phyloP scores from a whole-genome alignment of 2,113 vertebrate species.

The Gorsachius goisagi region DNA sequence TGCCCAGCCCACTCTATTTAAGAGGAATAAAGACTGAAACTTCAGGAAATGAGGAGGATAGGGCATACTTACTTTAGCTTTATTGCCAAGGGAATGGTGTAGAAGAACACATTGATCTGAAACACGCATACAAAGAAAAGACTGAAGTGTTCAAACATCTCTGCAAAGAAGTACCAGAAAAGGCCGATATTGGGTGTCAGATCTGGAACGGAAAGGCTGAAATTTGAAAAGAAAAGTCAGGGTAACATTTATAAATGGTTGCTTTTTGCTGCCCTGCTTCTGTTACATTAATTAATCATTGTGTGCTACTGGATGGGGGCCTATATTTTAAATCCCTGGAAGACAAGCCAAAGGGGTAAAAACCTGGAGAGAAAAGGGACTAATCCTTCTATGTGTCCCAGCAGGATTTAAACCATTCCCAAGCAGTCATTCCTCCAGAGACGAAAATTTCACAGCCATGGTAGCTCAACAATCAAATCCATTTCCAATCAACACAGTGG shows the following conservation, averaged over 20 bases:
- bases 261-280: background rate
- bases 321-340: background rate
- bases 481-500: background rate
- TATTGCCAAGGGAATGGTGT: constrained; percentile 93
- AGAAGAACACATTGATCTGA: constrained; percentile 98
- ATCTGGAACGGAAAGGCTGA: constrained; percentile 95
- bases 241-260: background rate
- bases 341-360: background rate
- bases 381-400: background rate
- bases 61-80: constrained; percentile 89
- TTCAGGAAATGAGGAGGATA: background rate
- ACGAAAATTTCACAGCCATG: background rate
- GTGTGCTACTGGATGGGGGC: background rate
- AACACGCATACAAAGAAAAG: constrained; percentile 98
- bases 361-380: background rate
- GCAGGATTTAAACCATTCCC: background rate
- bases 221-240: constrained; percentile 40
- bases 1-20: background rate
- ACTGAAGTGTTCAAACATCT: constrained; percentile 99
- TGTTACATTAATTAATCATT: background rate
- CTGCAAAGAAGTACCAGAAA: constrained; percentile 99
- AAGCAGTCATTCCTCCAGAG: background rate
- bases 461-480: background rate
- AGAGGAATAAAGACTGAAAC: background rate
- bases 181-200: constrained; percentile 97